Percentiles rank a stretch among this genome's conserved stretches.
phyloP scores from a whole-genome alignment of 2,888 invertebrate species.

The Panorpa germanica region DNA sequence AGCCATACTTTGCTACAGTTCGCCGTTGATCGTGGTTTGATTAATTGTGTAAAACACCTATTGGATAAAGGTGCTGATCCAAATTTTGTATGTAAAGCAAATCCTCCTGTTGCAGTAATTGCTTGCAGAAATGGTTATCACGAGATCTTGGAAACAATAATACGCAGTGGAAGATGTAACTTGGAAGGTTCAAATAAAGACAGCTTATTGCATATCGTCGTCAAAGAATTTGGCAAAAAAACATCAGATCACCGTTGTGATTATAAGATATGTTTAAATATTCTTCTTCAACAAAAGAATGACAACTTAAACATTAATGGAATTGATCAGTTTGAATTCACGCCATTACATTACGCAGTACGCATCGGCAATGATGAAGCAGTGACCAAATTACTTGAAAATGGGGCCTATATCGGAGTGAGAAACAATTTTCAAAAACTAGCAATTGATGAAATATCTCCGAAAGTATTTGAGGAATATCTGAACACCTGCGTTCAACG shows the following conservation, averaged over 20 bases:
- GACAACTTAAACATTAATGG: conserved; percentile 40
- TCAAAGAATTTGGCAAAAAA: conserved; percentile 30
- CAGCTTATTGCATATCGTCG: conserved; percentile 33
- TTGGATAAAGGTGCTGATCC: no score
- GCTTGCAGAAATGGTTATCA: conserved; percentile 34
- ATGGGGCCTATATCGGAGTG: conserved; percentile 55
- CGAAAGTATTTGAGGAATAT: no score
- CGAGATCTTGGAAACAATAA: conserved; percentile 31
- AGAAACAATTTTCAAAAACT: conserved; percentile 43
- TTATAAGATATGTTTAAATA: conserved; percentile 40
- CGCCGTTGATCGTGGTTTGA: no score
- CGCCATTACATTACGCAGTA: conserved; percentile 57
- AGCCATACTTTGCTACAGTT: no score
- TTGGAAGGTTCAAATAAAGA: no score
- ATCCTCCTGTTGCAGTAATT: no score
- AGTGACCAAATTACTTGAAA: conserved; percentile 38
- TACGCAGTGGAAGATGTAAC: no score
- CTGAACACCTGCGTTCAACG: conserved; percentile 44
- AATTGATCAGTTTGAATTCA: conserved; percentile 40
- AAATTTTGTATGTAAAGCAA: no score
- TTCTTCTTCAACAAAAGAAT: conserved; percentile 31
- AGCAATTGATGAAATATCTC: conserved; percentile 46
- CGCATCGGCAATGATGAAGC: conserved; percentile 45
- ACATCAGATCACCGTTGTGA: conserved; percentile 29
- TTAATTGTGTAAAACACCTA: no score